Base-by-base conservation (phyloP, 1,140 invertebrate species). In the Hirudo medicinalis region DNA sequence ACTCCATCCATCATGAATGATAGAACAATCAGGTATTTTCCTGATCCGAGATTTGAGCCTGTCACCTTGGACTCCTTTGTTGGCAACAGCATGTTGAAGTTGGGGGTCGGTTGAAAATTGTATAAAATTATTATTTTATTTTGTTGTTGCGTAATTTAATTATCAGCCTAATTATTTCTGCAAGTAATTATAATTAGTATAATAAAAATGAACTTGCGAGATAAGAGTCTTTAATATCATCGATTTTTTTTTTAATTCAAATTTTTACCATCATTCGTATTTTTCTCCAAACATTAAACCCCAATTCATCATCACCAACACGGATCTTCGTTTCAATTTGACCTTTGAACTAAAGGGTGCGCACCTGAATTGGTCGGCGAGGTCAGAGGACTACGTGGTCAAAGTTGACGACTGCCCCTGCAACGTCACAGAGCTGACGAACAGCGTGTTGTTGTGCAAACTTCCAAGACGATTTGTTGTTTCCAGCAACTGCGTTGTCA, bases 281-380 rank as follows among this genome's bases (percentile, higher is more conserved):
- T 63, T 25, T 63, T 6, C 57, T n/a, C 57, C 19, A 15, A 6
- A n/a, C 9, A 63, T 63, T 32, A 63, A 25, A 25, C 19, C 8
- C 29, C 57, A 13, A 13, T 11, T 32, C 29, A 63, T 63, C 4
- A 17, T 49, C 43, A 17, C 43, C 43, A 63, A 57, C 25, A 57
- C 5, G 25, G 29, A 19, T 20, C 22, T 15, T 20, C 22, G 19
- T 15, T n/a, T 19, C 15, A 63, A 32, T 63, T n/a, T 63, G 5
- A 25, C 57, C 29, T 25, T 19, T 63, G 57, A 25, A 63, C 29
- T 63, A 5, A 32, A 63, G 22, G 29, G 29, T 1, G 57, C 57
- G 19, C 29, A 25, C 19, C 27, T 77, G 20, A 73, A 74, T 36
- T 68, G 74, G 20, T 74, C 71, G 29, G 71, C 74, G 29, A 67